phyloP scores from a whole-genome alignment of 2,888 invertebrate species.

The Erpobdella octoculata region DNA sequence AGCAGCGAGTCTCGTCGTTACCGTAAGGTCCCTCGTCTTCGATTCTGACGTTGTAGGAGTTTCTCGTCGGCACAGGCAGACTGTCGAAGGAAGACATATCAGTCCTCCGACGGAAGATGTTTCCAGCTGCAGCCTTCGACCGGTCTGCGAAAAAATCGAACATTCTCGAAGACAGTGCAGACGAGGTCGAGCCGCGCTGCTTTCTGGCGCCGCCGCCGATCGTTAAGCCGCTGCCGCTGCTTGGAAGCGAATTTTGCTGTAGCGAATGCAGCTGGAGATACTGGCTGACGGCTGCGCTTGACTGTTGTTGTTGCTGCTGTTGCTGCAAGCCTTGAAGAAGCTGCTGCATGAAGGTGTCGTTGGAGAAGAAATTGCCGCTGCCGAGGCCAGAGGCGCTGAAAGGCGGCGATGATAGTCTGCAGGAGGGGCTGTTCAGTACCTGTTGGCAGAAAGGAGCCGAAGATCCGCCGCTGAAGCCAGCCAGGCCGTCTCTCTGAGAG shows the following conservation, averaged over 20 bases:
- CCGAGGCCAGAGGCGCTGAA: neutral
- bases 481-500: neutral
- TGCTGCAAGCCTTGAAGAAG: neutral
- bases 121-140: conserved; percentile 55
- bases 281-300: conserved; percentile 13
- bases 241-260: conserved; percentile 48
- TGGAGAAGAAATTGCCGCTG: neutral
- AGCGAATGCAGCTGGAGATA: conserved; percentile 50
- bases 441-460: neutral
- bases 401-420: conserved; percentile 11
- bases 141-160: conserved; percentile 74
- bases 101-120: conserved; percentile 79
- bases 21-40: conserved; percentile 97
- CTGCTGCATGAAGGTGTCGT: neutral
- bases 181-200: neutral
- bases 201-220: neutral
- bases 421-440: neutral
- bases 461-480: neutral
- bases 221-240: conserved; percentile 39
- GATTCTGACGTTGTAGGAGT: conserved; percentile 98
- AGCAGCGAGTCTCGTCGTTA: conserved; percentile 85
- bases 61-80: conserved; percentile 86
- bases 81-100: conserved; percentile 71
- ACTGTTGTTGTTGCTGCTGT: conserved; percentile 1
- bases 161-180: conserved; percentile 66